Percentiles rank a stretch among this genome's conserved stretches.
These are phyloP conservation scores for Myotis brandtii DNA, from an alignment of 2,113 vertebrate genomes.

Conservation along the genomic window DNA sequence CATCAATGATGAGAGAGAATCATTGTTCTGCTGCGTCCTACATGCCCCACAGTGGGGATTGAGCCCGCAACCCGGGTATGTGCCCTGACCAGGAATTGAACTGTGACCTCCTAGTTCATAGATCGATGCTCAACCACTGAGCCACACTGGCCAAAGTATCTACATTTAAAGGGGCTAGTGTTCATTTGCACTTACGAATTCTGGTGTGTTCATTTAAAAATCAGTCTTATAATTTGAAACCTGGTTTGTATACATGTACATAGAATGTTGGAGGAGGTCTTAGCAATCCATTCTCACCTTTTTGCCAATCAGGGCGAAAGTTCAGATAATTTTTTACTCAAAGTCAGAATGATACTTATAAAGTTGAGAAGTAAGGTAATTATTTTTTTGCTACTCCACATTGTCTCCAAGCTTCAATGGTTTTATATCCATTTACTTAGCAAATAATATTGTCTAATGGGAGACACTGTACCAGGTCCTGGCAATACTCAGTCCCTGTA, in stretches of 20 bases:
- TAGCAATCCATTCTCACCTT: not conserved
- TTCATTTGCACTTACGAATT: slow-evolving; percentile 39
- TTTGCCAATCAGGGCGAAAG: not conserved
- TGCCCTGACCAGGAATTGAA: too few relatives aligned
- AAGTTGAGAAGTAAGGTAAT: slow-evolving; percentile 30
- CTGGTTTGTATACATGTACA: not conserved
- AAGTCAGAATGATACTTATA: not conserved
- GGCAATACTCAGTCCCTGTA: not conserved
- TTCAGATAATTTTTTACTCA: not conserved
- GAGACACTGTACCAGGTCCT: not conserved
- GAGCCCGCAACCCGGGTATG: too few relatives aligned
- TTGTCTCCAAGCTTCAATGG: not conserved
- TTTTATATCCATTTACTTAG: slow-evolving; percentile 26
- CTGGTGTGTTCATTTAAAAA: not conserved
- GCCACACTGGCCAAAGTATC: not conserved
- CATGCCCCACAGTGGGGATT: too few relatives aligned
- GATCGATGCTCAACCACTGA: too few relatives aligned
- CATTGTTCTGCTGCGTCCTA: too few relatives aligned
- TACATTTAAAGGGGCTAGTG: not conserved
- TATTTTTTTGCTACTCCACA: not conserved
- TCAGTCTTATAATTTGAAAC: not conserved
- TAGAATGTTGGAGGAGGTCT: not conserved
- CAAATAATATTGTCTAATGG: not conserved
- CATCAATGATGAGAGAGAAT: too few relatives aligned
- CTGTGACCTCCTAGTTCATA: too few relatives aligned